Evolutionary conservation across 2,888 invertebrate species (phyloP).

Genomic region (Meta bourneti): DNA sequence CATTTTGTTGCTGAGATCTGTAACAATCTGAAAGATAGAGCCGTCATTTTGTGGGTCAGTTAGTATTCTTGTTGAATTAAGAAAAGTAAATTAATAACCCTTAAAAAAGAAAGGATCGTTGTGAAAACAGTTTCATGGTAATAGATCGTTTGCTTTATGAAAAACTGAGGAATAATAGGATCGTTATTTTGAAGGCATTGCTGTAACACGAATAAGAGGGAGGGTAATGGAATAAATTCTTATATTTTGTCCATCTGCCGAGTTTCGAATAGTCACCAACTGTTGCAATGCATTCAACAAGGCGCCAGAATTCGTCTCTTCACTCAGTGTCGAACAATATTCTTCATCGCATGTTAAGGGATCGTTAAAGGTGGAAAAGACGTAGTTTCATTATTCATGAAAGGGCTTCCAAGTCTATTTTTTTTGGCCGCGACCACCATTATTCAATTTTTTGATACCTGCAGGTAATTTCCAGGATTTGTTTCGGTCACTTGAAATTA

Average conservation of each 20-base stretch:
- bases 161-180: neutral
- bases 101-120: too few relatives aligned
- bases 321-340: conserved; percentile 10
- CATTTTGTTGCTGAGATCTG: too few relatives aligned
- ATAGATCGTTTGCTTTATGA: neutral
- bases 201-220: neutral
- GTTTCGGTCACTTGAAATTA: conserved; percentile 30
- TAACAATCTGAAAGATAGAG: too few relatives aligned
- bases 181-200: neutral
- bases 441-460: conserved; percentile 17
- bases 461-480: conserved; percentile 30
- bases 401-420: neutral
- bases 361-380: conserved; percentile 6
- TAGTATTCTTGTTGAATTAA: too few relatives aligned
- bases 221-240: neutral
- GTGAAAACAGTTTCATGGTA: too few relatives aligned
- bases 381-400: conserved; percentile 39
- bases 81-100: too few relatives aligned
- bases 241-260: neutral
- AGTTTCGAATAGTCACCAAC: neutral
- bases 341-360: conserved; percentile 23
- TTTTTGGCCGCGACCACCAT: neutral
- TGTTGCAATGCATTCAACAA: neutral
- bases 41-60: too few relatives aligned
- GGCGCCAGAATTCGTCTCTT: neutral